Percentiles rank a stretch among this genome's conserved stretches.
Conservation (phyloP, 2,113 vertebrate species). For the Grammomys surdaster region DNA sequence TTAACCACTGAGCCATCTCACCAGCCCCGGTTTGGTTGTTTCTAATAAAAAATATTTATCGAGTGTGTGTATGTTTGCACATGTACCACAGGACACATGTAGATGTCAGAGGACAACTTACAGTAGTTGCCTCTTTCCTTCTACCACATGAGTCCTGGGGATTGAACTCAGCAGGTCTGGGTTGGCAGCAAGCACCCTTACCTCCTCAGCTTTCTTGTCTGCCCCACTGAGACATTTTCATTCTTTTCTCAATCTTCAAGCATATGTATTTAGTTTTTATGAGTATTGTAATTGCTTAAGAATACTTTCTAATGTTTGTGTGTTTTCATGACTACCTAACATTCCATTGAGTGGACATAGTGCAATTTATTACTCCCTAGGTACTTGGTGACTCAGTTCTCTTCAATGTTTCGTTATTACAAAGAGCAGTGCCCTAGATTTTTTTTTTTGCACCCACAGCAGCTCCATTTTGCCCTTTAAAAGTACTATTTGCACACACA, state of each 20-base stretch:
- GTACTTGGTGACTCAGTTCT: not conserved
- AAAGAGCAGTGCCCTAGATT: slow-evolving; percentile 42
- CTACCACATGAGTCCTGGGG: too few relatives aligned
- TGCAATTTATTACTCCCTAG: slow-evolving; percentile 45
- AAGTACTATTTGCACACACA: slow-evolving; percentile 30
- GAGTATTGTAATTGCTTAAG: slow-evolving; percentile 30
- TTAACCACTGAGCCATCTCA: too few relatives aligned
- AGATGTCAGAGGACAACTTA: not conserved
- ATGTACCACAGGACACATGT: not conserved
- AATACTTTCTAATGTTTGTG: slow-evolving; percentile 15
- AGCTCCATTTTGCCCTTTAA: slow-evolving; percentile 53
- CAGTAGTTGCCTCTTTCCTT: not conserved
- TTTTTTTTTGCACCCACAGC: not conserved
- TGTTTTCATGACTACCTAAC: slow-evolving; percentile 21
- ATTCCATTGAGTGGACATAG: not conserved
- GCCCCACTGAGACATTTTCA: not conserved
- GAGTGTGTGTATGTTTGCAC: not conserved
- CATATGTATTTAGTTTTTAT: not conserved
- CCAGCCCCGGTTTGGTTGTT: too few relatives aligned
- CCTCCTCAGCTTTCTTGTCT: not conserved
- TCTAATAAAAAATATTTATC: not conserved
- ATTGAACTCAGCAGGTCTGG: not conserved
- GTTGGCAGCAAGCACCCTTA: not conserved
- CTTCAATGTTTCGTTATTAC: slow-evolving; percentile 18
- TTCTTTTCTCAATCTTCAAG: not conserved